Evolutionary conservation across 2,888 invertebrate species (phyloP).

Genomic region (Cheilosia pagana): DNA sequence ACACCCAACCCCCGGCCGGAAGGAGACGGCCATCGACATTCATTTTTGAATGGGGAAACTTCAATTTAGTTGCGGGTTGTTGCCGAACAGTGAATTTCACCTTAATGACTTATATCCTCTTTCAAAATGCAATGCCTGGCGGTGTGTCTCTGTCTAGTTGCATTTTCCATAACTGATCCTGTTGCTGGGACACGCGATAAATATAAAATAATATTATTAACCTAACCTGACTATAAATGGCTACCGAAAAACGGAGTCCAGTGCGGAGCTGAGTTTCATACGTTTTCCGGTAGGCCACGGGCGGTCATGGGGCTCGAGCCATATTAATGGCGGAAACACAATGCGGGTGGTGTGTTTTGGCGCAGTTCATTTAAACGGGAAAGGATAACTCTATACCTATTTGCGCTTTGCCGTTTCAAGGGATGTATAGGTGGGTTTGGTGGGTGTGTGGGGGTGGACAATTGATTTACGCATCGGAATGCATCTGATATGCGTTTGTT

Average conservation of each 20-base stretch:
- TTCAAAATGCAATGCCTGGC: slow-evolving; percentile 1
- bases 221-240: slow-evolving; percentile 10
- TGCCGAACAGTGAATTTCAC: background rate
- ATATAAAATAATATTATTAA: slow-evolving; percentile 65
- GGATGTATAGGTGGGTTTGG: background rate
- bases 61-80: slow-evolving; percentile 18
- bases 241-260: slow-evolving; percentile 20
- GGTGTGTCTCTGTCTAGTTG: slow-evolving; percentile 8
- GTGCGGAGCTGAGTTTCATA: slow-evolving; percentile 14
- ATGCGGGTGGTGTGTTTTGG: background rate
- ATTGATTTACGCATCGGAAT: slow-evolving; percentile 27
- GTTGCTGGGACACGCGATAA: slow-evolving; percentile 47
- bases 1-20: background rate
- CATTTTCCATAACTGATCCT: slow-evolving; percentile 45
- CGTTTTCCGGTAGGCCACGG: background rate
- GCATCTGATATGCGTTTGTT: slow-evolving; percentile 27
- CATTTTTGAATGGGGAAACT: slow-evolving; percentile 23
- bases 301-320: background rate
- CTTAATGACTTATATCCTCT: slow-evolving; percentile 47
- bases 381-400: background rate
- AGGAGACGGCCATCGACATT: slow-evolving; percentile 11
- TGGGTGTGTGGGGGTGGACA: background rate
- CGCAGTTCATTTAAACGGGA: background rate
- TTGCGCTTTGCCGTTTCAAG: background rate
- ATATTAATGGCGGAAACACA: slow-evolving; percentile 23